A percentile compares a stretch with the other conserved stretches of the same genome.
phyloP scores from a whole-genome alignment of 2,797 vertebrate species.

The Pitangus sulphuratus region DNA sequence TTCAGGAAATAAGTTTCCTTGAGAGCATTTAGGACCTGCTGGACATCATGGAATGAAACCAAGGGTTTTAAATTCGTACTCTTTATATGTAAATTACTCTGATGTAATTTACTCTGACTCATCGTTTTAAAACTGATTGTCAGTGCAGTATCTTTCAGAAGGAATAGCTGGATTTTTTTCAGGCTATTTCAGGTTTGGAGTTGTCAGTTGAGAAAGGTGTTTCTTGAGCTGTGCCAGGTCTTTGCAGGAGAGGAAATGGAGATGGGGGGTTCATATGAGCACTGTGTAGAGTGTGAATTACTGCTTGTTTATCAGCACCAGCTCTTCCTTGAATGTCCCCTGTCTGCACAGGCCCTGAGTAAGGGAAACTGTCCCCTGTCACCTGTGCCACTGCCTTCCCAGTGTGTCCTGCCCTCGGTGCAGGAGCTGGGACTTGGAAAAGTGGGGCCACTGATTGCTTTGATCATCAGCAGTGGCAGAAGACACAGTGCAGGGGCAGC shows the following conservation, averaged over 20 bases:
- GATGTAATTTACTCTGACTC: background rate
- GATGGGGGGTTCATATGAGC: background rate
- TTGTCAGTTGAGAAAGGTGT: background rate
- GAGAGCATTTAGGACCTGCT: background rate
- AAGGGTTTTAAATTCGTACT: background rate
- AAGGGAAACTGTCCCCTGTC: background rate
- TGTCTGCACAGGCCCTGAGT: background rate
- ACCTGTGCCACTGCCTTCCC: background rate
- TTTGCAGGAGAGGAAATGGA: background rate
- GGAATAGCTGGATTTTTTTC: background rate
- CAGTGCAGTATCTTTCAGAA: background rate
- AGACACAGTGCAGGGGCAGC: background rate
- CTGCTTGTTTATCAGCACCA: background rate
- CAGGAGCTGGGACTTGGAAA: background rate
- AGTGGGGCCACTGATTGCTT: background rate
- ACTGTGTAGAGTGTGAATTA: rapidly evolving
- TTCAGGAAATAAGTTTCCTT: background rate
- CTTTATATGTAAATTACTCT: background rate
- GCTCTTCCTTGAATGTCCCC: background rate
- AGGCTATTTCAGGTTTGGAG: background rate
- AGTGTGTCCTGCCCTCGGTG: background rate
- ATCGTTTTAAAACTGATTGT: background rate
- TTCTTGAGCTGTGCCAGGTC: background rate
- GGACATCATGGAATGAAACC: background rate
- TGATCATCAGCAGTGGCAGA: background rate